Evolutionary conservation across 1,140 invertebrate species (phyloP), one percentile per base, ranked within the genome.

Genomic region (Heliconius nattereri): DNA sequence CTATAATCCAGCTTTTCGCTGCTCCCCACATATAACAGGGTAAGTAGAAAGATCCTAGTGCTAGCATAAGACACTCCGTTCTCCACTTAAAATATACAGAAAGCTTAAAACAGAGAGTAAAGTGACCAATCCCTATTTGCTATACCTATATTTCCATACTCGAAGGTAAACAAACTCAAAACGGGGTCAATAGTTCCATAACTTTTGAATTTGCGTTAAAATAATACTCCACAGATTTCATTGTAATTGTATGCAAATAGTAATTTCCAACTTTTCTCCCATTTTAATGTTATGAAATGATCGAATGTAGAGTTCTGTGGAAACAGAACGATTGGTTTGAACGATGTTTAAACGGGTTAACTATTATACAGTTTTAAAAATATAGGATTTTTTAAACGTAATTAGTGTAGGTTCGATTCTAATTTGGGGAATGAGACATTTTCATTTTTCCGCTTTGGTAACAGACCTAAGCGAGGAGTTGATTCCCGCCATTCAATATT

Each of bases 271-370:
- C 60, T 66, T 16, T 66, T 26, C 60, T 66, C 20, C 8, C 54
- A 66, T 26, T 66, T 66, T 66, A 66, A 29, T 66, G 23, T 66
- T 66, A 66, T 66, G 60, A 66, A 66, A 66, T 26, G 54, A 60
- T 60, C 20, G 54, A 23, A 60, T 60, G 54, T 60, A 60, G n/a
- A 66, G 60, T 29, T 60, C 57, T 66, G 11, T 66, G 60, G 60
- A 66, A 66, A n/a, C 26, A 66, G 9, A 66, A 26, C 60, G 5
- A 57, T 57, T 57, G 54, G 60, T 66, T 26, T 66, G 60, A 66
- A 66, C 60, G 13, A 29, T 66, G 23, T 16, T 66, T 11, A 66
- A 66, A 66, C 13, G 23, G 49, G 49, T 52, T 52, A 45, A 45
- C 40, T 16, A 13, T 45, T 45, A 45, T 45, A 16, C 5, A 45